Conservation (phyloP, 2,797 vertebrate species). For the Halcyon chelicuti region DNA sequence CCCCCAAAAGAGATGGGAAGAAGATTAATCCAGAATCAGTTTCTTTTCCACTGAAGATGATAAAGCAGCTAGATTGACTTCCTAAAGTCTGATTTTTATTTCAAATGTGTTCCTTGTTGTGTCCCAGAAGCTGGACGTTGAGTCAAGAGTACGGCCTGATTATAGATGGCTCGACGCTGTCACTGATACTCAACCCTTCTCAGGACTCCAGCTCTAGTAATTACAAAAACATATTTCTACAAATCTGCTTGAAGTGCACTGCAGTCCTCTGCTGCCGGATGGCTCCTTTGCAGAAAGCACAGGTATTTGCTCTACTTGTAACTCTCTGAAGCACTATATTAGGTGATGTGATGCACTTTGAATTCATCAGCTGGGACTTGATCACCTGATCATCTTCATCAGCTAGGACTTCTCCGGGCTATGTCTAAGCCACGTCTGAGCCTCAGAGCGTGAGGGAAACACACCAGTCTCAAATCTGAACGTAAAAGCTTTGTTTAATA, state of each 20-base stretch:
- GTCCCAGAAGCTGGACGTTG: constrained; percentile 87
- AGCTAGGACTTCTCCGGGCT: not conserved
- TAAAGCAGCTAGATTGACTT: not conserved
- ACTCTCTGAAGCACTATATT: rapidly evolving
- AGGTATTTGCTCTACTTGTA: constrained; percentile 77
- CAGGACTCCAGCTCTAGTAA: constrained; percentile 84
- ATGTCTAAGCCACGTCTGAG: not conserved
- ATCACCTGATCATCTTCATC: not conserved
- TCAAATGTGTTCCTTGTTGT: not conserved
- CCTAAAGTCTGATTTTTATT: not conserved
- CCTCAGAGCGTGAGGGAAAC: not conserved
- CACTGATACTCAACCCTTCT: constrained; percentile 90
- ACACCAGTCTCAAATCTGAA: not conserved
- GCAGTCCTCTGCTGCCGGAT: constrained; percentile 96
- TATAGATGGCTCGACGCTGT: constrained; percentile 92
- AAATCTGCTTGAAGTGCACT: constrained; percentile 94
- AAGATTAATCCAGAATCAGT: not conserved
- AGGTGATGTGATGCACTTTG: not conserved
- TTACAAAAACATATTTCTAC: constrained; percentile 92
- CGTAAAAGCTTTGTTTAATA: not conserved
- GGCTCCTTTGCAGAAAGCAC: constrained; percentile 97
- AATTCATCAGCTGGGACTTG: not conserved
- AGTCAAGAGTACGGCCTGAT: constrained; percentile 93
- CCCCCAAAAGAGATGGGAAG: not conserved
- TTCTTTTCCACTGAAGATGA: not conserved